Evolutionary conservation across 2,797 vertebrate genomes (phyloP).

Genomic region (Gallinago stenura): DNA sequence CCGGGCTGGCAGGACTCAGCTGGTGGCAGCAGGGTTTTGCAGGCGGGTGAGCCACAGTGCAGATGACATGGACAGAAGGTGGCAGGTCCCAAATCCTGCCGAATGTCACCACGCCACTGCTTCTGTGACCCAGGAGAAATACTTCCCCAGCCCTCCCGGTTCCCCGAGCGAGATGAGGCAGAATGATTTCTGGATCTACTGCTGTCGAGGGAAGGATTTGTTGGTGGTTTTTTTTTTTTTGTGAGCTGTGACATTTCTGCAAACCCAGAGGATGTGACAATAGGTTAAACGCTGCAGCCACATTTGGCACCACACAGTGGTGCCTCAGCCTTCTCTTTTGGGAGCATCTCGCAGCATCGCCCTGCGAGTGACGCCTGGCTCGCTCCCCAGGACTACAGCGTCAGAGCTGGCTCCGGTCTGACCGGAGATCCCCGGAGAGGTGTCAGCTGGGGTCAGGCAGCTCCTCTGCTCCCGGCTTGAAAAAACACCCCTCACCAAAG

Average conservation of each 20-base stretch:
- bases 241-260: background rate
- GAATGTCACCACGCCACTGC: background rate
- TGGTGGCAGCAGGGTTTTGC: background rate
- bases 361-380: background rate
- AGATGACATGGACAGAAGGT: background rate
- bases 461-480: background rate
- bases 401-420: background rate
- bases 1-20: background rate
- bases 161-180: fast-evolving
- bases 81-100: background rate
- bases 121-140: background rate
- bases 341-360: background rate
- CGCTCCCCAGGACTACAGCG: background rate
- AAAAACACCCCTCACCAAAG: background rate
- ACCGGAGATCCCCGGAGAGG: background rate
- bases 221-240: background rate
- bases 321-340: background rate
- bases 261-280: background rate
- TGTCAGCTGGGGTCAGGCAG: constrained; percentile 13
- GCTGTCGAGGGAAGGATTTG: background rate
- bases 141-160: background rate
- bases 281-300: background rate
- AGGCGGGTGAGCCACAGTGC: background rate
- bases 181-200: background rate
- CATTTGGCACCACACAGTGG: background rate